Evolutionary conservation across 2,113 vertebrate species (phyloP), one percentile per base, ranked within the genome.

Genomic region (Mugil cephalus): DNA sequence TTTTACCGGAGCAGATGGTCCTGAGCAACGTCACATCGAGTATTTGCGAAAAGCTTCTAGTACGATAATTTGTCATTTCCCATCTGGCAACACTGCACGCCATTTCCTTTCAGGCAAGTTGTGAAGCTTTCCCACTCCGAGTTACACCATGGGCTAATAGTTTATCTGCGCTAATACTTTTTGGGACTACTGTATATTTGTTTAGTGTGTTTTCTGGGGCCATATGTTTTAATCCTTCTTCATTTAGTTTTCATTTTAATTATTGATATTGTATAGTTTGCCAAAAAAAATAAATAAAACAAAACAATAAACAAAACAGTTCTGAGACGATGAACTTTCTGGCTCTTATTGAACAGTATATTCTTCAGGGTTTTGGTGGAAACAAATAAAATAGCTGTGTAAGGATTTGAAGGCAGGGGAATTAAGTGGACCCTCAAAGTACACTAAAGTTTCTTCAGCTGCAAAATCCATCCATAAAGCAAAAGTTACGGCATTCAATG

Each of bases 381-480:
- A 43, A 34, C 24, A 73, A 69, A 67, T 39, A 70, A 61, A 74
- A 75, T n/a, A n/a, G n/a, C n/a, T n/a, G n/a, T 14, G 30, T 45
- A 62, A 80, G 35, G 10, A 63, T 60, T 45, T 51, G 56, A 62
- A 66, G 51, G 46, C n/a, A 10, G 39, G 40, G 76, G n/a, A 78
- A 69, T 38, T 24, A 77, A 65, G 45, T 47, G 14, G 39, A 73
- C 7, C 21, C 47, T 42, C 73, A 36, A 13, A 46, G 45, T 51
- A 30, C 14, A 12, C 46, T 62, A 40, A 77, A 76, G 35, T 15
- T 48, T 56, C 36, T 80, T 73, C 18, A 72, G 39, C 43, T 40
- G 30, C 34, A 63, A 74, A 80, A 66, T 79, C 43, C 43, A 58
- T 46, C 54, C 62, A n/a, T 58, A 40, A 75, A 84, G 48, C 55